Evolutionary conservation across 2,113 vertebrate genomes (phyloP).

Genomic region (Pomatorhinus ruficollis): DNA sequence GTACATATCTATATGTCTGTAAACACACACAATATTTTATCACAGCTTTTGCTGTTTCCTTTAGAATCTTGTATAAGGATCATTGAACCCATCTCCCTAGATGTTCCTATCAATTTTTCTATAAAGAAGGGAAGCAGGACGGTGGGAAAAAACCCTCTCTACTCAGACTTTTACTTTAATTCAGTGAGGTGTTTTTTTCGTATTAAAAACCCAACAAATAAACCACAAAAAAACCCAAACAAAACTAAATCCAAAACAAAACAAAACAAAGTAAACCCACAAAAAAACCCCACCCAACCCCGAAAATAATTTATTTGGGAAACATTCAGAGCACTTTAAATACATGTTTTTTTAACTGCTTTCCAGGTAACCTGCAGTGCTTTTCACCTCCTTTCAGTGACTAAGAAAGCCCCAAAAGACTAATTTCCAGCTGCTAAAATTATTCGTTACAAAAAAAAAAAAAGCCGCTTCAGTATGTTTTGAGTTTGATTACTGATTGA

Average conservation of each 20-base stretch:
- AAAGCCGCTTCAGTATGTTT: background rate
- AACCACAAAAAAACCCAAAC: background rate
- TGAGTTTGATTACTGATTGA: background rate
- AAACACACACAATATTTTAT: background rate
- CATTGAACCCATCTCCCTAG: background rate
- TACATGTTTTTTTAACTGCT: background rate
- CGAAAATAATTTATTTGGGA: background rate
- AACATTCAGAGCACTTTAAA: background rate
- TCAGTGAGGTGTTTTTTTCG: background rate
- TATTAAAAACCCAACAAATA: background rate
- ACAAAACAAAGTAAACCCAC: background rate
- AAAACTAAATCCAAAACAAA: background rate
- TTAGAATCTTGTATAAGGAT: background rate
- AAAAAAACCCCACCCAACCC: accelerated
- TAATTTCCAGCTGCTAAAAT: background rate
- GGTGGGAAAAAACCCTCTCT: background rate
- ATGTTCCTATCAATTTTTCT: background rate
- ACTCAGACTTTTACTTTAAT: background rate
- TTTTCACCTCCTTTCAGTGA: background rate
- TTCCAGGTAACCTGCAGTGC: background rate
- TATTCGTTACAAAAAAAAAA: background rate
- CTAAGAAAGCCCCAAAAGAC: background rate
- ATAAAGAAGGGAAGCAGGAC: background rate
- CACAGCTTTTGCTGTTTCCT: background rate
- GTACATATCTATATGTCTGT: background rate